A percentile compares a stretch with the other conserved stretches of the same genome.
phyloP scores from a whole-genome alignment of 2,888 invertebrate genomes.

The Polymixis lichenea region DNA sequence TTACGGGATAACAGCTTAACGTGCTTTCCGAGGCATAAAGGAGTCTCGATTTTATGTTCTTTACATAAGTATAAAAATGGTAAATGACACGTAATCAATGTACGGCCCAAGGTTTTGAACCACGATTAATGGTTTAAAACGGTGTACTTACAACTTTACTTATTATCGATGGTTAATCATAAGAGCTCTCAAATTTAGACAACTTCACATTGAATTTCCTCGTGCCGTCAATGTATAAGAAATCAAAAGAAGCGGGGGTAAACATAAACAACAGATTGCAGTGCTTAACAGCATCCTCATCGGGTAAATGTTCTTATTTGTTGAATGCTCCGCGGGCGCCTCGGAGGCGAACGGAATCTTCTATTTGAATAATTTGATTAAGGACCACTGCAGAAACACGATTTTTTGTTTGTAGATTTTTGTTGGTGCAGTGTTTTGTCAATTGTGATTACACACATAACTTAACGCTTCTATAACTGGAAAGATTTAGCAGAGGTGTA shows the following conservation, averaged over 20 bases:
- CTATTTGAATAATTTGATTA: slow-evolving; percentile 89
- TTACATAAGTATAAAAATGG: too few relatives aligned
- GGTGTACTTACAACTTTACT: too few relatives aligned
- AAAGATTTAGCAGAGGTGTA: background rate
- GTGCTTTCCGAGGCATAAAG: too few relatives aligned
- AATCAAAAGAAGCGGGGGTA: slow-evolving; percentile 49
- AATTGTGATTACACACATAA: background rate
- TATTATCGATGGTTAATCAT: background rate
- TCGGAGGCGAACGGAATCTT: slow-evolving; percentile 79
- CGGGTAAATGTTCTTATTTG: slow-evolving; percentile 75
- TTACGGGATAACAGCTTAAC: too few relatives aligned
- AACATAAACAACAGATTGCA: slow-evolving; percentile 71
- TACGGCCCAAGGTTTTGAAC: too few relatives aligned
- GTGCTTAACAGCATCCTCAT: slow-evolving; percentile 71
- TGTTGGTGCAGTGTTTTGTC: background rate
- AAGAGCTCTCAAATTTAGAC: background rate
- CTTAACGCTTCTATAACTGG: background rate
- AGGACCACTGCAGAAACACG: slow-evolving; percentile 71
- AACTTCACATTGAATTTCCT: background rate
- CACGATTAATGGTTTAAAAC: too few relatives aligned
- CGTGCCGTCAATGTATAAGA: slow-evolving; percentile 35
- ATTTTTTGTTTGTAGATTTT: background rate
- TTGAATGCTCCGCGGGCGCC: slow-evolving; percentile 82
- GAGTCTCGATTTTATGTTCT: too few relatives aligned
- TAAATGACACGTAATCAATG: too few relatives aligned